Base-by-base conservation (phyloP, 2,888 invertebrate genomes). In the Perizoma flavofasciatum region DNA sequence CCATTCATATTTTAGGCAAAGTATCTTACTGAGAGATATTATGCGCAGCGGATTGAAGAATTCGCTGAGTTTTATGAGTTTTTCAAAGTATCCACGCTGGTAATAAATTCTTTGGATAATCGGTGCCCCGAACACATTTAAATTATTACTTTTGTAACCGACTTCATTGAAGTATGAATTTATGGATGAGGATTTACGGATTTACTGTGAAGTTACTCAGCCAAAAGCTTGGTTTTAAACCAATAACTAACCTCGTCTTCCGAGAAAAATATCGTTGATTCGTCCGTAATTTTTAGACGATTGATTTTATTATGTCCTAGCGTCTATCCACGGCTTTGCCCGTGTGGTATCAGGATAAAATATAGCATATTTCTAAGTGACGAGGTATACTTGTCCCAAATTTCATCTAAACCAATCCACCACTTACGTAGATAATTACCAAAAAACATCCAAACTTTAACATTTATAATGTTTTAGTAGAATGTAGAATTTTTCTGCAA, bases 31-130 rank as follows among this genome's bases (percentile, higher is more conserved):
- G 41, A 37, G 56, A 49, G 54, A 47, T 58, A 59, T 60, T 51
- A 52, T 50, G 50, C 63, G 57, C 49, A 49, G 37, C 58, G 59
- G 59, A 54, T 63, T 61, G 55, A 57, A 59, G 56, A 63, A 55
- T 63, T 55, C 40, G 61, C 63, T 57, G 66, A 66, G 57, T 63
- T 66, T 66, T 63, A 66, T 63, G 66, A 63, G 60, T 51, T 66
- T 52, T 58, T 53, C 50, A 22, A 61, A 61, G 61, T 59, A 58
- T 56, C 57, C 58, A 48, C 55, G 32, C 35, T 48, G 49, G 58
- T 59, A 49, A 66, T 66, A 66, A 66, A 66, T 66, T 52, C 52
- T 40, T 54, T 55, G 54, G 61, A 61, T 66, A 66, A 61, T 66
- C 59, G 55, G 56, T 55, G 61, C 40, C 39, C 57, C 11, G 60